phyloP scores from a whole-genome alignment of 1,140 invertebrate species.

The Zaprionus ornatus region DNA sequence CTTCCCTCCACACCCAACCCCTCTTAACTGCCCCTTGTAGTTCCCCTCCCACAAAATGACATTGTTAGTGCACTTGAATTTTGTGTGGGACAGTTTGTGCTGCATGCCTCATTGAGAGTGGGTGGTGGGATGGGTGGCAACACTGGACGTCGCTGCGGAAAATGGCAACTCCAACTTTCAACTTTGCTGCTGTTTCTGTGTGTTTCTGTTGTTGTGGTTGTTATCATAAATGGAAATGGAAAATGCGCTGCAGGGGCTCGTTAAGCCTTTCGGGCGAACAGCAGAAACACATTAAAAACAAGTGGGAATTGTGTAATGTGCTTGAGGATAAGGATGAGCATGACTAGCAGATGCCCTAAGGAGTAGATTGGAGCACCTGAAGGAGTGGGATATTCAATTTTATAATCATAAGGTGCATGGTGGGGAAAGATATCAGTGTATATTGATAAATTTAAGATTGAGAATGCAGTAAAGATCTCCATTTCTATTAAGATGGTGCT shows the following conservation, averaged over 20 bases:
- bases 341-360: slow-evolving; percentile 6
- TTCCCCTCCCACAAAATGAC: not conserved
- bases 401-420: not conserved
- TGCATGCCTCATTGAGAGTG: slow-evolving; percentile 1
- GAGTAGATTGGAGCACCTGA: not conserved
- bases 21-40: not conserved
- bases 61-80: slow-evolving; percentile 28
- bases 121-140: not conserved
- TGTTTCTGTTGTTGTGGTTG: slow-evolving; percentile 27
- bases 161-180: slow-evolving; percentile 20
- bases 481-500: too few species aligned
- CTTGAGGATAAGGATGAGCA: not conserved
- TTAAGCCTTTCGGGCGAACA: slow-evolving; percentile 46
- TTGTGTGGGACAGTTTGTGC: slow-evolving; percentile 1
- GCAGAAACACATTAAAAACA: slow-evolving; percentile 44
- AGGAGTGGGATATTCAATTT: not conserved
- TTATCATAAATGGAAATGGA: slow-evolving; percentile 41
- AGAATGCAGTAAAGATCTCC: too few species aligned
- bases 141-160: not conserved
- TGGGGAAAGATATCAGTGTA: too few species aligned
- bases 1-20: not conserved
- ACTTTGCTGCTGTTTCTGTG: not conserved
- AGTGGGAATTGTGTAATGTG: not conserved
- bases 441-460: too few species aligned
- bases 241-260: slow-evolving; percentile 31